Conservation (phyloP, 2,888 invertebrate genomes). For the Rhaphigaster nebulosa region DNA sequence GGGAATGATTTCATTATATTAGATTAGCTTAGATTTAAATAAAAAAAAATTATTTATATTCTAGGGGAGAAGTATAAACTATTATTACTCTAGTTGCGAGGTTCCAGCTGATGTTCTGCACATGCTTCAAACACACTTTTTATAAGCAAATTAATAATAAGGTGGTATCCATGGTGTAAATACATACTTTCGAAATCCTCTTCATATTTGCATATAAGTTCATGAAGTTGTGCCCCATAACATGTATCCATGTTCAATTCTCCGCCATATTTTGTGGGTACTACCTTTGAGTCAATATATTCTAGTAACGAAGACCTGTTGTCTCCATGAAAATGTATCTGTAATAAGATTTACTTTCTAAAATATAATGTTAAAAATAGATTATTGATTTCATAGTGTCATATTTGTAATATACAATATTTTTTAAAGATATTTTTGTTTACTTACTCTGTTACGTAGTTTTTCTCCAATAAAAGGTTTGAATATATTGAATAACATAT, state of each 20-base stretch:
- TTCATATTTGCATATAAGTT: conserved; percentile 80
- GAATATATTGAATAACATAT: conserved; percentile 89
- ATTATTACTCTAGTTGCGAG: not conserved
- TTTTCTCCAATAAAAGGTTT: conserved; percentile 92
- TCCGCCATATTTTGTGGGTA: conserved; percentile 82
- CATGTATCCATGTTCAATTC: conserved; percentile 75
- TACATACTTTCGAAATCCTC: conserved; percentile 78
- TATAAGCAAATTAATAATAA: not conserved
- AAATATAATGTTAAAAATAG: not conserved
- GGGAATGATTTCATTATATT: too few species aligned
- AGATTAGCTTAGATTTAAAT: too few species aligned
- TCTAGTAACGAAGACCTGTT: conserved; percentile 81
- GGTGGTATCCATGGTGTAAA: not conserved
- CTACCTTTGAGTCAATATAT: conserved; percentile 79
- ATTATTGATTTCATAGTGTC: not conserved
- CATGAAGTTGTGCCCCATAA: conserved; percentile 80
- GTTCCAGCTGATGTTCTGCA: not conserved
- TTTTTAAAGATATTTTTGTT: conserved; percentile 47
- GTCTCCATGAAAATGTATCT: conserved; percentile 83
- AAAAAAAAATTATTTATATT: too few species aligned
- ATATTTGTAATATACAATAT: not conserved
- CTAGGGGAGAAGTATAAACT: too few species aligned
- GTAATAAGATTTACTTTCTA: conserved; percentile 41
- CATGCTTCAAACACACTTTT: not conserved
- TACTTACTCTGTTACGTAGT: conserved; percentile 78